Conservation (phyloP, 64 coral and sea anemone species). For the Dendronephthya gigantea region DNA sequence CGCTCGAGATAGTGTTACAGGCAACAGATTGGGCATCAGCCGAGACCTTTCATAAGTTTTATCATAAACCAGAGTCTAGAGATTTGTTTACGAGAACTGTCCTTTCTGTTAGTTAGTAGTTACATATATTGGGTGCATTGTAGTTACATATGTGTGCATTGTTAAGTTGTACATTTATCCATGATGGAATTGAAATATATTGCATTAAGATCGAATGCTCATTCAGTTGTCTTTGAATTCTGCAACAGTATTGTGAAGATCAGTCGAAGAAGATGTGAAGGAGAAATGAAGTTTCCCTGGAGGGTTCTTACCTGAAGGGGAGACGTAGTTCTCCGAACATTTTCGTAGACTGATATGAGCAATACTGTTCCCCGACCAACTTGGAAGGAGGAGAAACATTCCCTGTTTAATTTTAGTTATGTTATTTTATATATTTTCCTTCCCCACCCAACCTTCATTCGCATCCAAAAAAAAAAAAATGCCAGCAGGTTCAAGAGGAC, state of each 20-base stretch:
- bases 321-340: not conserved
- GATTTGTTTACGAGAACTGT: not conserved
- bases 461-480: not conserved
- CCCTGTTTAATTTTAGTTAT: not conserved
- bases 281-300: not conserved
- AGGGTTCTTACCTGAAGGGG: not conserved
- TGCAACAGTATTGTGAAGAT: not conserved
- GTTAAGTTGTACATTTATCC: not conserved
- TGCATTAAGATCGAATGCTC: not conserved
- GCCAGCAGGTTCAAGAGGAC: not conserved
- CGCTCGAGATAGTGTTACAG: not conserved
- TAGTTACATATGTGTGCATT: too few species aligned
- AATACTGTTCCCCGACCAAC: slow-evolving; percentile 11
- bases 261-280: not conserved
- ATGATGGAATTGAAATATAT: not conserved
- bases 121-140: too few species aligned
- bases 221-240: not conserved
- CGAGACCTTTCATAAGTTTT: not conserved
- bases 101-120: not conserved
- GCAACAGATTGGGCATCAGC: slow-evolving; percentile 30
- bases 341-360: slow-evolving; percentile 5
- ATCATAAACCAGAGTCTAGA: not conserved
- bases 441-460: not conserved
- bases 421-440: not conserved
- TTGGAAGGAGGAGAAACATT: not conserved